phyloP scores from a whole-genome alignment of 2,888 invertebrate species.

The Caenorhabditis japonica region DNA sequence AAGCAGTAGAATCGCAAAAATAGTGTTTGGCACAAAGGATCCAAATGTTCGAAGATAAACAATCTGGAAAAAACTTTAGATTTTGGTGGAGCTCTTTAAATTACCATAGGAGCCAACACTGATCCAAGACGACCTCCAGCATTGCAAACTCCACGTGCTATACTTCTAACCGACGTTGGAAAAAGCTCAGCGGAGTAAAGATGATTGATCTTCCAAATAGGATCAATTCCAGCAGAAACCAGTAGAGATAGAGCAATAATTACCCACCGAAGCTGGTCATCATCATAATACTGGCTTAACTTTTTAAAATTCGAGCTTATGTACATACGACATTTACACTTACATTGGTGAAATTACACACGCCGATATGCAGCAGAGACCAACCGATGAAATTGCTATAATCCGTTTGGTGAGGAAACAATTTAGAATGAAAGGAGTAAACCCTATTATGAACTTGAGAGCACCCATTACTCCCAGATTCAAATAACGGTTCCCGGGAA shows the following conservation, averaged over 20 bases:
- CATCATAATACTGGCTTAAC: neutral
- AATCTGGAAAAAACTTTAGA: conserved; percentile 57
- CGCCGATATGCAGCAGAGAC: conserved; percentile 33
- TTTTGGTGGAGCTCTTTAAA: too few species aligned
- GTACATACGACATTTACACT: too few species aligned
- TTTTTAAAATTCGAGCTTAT: neutral
- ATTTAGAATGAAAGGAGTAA: conserved; percentile 70
- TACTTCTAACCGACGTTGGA: conserved; percentile 68
- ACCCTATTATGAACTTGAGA: conserved; percentile 60
- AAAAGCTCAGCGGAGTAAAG: conserved; percentile 74
- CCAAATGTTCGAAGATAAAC: conserved; percentile 55
- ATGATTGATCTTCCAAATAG: conserved; percentile 75
- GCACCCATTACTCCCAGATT: conserved; percentile 67
- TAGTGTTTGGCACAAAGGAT: conserved; percentile 55
- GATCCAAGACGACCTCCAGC: conserved; percentile 68
- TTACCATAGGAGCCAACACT: conserved; percentile 69
- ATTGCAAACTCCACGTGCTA: conserved; percentile 73
- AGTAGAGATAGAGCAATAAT: conserved; percentile 59
- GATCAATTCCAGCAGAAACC: conserved; percentile 68
- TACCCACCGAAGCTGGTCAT: conserved; percentile 10
- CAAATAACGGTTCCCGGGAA: conserved; percentile 72
- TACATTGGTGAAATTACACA: conserved; percentile 34
- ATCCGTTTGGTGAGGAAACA: conserved; percentile 57
- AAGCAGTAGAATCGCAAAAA: conserved; percentile 67
- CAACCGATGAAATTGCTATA: conserved; percentile 68